Base-by-base conservation (phyloP, 2,888 invertebrate genomes). In the Troides helena region DNA sequence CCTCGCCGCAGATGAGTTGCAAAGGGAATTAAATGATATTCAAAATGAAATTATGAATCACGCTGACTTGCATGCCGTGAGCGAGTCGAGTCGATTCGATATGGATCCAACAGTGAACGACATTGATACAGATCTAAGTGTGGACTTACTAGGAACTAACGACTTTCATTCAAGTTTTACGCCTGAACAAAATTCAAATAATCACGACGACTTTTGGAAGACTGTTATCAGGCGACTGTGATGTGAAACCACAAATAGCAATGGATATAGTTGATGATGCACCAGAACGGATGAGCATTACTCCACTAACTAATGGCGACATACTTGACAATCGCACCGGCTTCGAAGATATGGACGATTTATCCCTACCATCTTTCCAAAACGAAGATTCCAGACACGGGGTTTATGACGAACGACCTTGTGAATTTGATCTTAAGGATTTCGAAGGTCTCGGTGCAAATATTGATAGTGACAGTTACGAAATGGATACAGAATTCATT, bases 381-480 rank as follows among this genome's bases (percentile, higher is more conserved):
- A 84, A 82, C 77, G 92, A 92, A 69, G 91, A 91, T 67, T 77
- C 85, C 46, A 83, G 87, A 10, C 86, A 83, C 72, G 81, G 79
- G 59, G 67, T 78, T 3, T 78, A 79, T 71, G 87, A 85, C 65
- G 85, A 87, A 71, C 84, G 88, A 25, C 75, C 84, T 30, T 84
- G 86, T 77, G 90, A 89, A 61, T 89, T 94, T 71, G 95, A 95
- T 76, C 84, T 95, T 63, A 92, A 95, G 80, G 95, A 96, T 81
- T 89, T 95, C 77, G 94, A 94, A 36, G 85, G 95, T 73, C 81
- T 94, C 62, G 94, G 94, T 72, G 89, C 93, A 17, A 94, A 94
- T 77, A 94, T 95, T 77, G 91, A 90, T 76, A 93, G 95, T 74
- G 93, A 94, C 68, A 93, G 89, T 68, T 85, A 93, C 78, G 90